These are phyloP conservation scores for Eptesicus fuscus DNA, from an alignment of 2,113 vertebrate genomes.

Conservation along the genomic window DNA sequence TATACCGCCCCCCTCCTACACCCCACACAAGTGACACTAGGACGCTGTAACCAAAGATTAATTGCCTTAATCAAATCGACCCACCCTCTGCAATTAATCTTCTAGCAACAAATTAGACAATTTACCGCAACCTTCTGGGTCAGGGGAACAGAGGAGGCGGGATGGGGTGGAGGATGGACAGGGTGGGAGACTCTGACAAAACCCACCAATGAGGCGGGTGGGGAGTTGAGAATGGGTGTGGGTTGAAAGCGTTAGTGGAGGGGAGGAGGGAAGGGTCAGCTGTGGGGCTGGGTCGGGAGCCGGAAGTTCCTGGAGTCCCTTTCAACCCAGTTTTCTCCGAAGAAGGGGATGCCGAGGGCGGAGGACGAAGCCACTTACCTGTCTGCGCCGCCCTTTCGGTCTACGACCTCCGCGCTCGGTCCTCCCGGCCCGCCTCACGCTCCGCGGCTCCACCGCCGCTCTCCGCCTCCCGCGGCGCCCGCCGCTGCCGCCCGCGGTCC, in stretches of 20 bases:
- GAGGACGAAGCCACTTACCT: conserved; percentile 61
- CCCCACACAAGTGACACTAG: conserved; percentile 60
- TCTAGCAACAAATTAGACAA: conserved; percentile 80
- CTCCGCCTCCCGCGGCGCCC: conserved; percentile 52
- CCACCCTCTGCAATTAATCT: conserved; percentile 79
- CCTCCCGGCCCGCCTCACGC: neutral
- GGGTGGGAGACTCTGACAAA: conserved; percentile 43
- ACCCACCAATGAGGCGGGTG: neutral
- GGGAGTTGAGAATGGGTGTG: neutral
- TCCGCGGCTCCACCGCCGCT: neutral
- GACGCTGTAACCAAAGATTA: conserved; percentile 79
- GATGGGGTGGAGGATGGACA: neutral
- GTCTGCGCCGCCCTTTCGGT: conserved; percentile 29
- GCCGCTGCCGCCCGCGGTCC: neutral
- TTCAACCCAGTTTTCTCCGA: conserved; percentile 33
- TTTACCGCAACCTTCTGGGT: conserved; percentile 74
- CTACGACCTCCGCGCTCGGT: neutral
- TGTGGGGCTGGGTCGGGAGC: neutral
- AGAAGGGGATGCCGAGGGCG: neutral
- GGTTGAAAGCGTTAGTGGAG: neutral
- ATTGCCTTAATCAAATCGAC: conserved; percentile 81
- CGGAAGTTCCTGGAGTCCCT: conserved; percentile 56
- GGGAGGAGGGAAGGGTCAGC: neutral
- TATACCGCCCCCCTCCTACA: accelerated
- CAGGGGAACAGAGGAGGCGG: conserved; percentile 43